A percentile compares a stretch with the other conserved stretches of the same genome.
These are phyloP conservation scores for Sakesphorus luctuosus DNA, from an alignment of 2,113 vertebrate species.

Conservation along the genomic window DNA sequence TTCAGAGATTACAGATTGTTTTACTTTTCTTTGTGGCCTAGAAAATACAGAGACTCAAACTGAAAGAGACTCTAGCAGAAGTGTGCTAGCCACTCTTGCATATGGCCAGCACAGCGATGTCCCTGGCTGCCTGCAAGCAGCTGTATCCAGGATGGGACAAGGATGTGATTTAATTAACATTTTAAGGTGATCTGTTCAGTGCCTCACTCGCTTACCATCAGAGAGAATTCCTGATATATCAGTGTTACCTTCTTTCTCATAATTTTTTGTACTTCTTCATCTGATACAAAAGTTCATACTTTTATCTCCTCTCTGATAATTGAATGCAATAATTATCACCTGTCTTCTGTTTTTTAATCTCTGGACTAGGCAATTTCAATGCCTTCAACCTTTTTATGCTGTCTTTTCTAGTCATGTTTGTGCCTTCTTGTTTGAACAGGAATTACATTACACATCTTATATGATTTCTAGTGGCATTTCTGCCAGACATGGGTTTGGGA, in stretches of 20 bases:
- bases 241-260: neutral
- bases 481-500: neutral
- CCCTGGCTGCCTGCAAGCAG: neutral
- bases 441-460: neutral
- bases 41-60: neutral
- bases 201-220: neutral
- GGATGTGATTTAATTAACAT: neutral
- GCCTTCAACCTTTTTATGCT: neutral
- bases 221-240: neutral
- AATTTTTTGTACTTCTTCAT: neutral
- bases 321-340: neutral
- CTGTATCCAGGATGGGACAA: neutral
- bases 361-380: neutral
- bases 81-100: neutral
- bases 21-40: neutral
- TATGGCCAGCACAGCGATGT: neutral
- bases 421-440: neutral
- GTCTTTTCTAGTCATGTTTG: neutral
- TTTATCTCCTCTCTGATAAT: neutral
- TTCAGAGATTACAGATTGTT: neutral
- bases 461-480: neutral
- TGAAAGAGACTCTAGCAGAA: neutral
- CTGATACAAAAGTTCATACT: neutral
- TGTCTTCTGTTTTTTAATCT: neutral
- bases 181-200: neutral